Evolutionary conservation across 2,888 invertebrate species (phyloP).

Genomic region (Drosophila putrida): DNA sequence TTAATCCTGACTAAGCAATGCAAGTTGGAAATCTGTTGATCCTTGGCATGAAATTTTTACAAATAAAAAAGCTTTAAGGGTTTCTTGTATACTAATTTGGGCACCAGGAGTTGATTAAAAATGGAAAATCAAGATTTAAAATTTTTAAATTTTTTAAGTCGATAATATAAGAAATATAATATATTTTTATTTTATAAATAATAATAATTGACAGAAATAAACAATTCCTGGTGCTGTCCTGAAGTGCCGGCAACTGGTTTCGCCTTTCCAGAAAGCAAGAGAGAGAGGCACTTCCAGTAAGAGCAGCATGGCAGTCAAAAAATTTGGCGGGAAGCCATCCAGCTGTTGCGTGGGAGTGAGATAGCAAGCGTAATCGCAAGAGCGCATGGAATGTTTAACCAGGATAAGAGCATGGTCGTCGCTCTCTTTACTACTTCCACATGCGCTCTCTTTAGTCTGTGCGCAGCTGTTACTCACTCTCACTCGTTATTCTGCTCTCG

Average conservation of each 20-base stretch:
- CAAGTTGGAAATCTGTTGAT: too few species aligned
- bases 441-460: conserved; percentile 34
- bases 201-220: conserved; percentile 10
- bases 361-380: conserved; percentile 43
- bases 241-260: conserved; percentile 41
- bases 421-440: conserved; percentile 41
- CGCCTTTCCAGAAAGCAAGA: conserved; percentile 38
- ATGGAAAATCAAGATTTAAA: too few species aligned
- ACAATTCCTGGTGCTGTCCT: conserved; percentile 30
- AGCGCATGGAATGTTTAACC: conserved; percentile 61
- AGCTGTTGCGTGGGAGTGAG: conserved; percentile 53
- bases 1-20: too few species aligned
- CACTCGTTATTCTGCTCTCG: not conserved
- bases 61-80: too few species aligned
- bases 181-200: too few species aligned
- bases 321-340: conserved; percentile 77
- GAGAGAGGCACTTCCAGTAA: conserved; percentile 46
- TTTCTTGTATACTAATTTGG: too few species aligned
- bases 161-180: not conserved
- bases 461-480: conserved; percentile 45
- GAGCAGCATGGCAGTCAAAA: conserved; percentile 36
- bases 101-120: too few species aligned
- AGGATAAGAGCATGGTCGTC: conserved; percentile 52
- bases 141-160: too few species aligned
- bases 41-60: too few species aligned